Evolutionary conservation across 1,140 invertebrate genomes (phyloP), one percentile per base, ranked within the genome.

Genomic region (Belonocnema kinseyi): DNA sequence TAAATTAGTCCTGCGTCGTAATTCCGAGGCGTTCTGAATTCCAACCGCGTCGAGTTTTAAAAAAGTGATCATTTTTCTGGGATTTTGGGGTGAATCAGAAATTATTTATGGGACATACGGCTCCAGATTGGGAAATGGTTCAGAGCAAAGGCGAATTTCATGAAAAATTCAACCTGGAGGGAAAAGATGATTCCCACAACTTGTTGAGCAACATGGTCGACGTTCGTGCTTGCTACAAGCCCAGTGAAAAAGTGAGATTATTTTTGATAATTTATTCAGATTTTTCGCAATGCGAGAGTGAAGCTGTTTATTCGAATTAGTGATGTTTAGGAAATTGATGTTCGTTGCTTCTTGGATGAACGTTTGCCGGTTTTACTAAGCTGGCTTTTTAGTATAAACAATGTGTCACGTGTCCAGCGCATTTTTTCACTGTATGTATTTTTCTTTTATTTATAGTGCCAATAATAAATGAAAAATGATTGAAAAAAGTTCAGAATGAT

Each of bases 181-280:
- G 77, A 70, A 85, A 80, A 78, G 89, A 90, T 78, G 86, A 89
- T 83, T 83, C 83, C 50, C 86, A 88, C 77, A 85, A 83, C 77
- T 86, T 90, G 77, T 86, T 90, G 85, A 91, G 87, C 85, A 90
- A 88, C 83, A 89, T 91, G 88, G 89, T 93, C 77, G 92, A 93
- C 86, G 90, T 90, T 72, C 85, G 92, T 80, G 92, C 91, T 16
- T 93, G 92, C 83, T 92, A 91, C 84, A 93, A 93, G 78, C 92
- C 92, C 46, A 89, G 86, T 61, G 89, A 91, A 83, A 90, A 91
- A 86, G 92, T 93, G 85, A 92, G 91, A 46, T 14, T 58, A 12
- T 61, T 66, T 66, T 13, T 3, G 13, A 33, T 66, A 13, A 54
- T 54, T 17, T 10, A 10, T 66, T 66, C 5, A 40, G 13, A 40